phyloP scores from a whole-genome alignment of 2,113 vertebrate species.

The Ptilorrhoa leucosticta region DNA sequence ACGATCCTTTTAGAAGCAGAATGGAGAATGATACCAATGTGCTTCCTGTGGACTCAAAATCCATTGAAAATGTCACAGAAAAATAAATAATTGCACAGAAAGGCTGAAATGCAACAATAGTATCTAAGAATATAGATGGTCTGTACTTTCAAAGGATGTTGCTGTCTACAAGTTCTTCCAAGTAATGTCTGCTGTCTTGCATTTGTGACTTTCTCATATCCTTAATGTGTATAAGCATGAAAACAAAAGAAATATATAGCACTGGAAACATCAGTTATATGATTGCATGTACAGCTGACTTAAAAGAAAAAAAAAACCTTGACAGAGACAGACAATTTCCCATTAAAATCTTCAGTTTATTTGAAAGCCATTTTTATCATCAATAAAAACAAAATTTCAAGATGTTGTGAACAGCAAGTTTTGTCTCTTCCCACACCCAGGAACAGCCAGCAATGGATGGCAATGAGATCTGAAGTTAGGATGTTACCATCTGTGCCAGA shows the following conservation, averaged over 20 bases:
- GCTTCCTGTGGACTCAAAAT: neutral
- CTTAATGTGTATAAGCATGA: neutral
- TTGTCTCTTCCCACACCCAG: constrained; percentile 37
- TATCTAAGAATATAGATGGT: neutral
- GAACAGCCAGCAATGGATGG: constrained; percentile 25
- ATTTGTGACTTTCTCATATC: neutral
- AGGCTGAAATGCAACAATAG: neutral
- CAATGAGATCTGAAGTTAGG: constrained; percentile 2
- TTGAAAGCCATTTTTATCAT: neutral
- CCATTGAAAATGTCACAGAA: neutral
- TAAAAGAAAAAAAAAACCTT: neutral
- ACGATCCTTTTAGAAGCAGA: neutral
- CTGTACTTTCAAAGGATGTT: neutral
- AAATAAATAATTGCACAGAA: neutral
- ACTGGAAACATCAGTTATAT: neutral
- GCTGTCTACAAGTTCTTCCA: neutral
- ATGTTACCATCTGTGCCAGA: constrained; percentile 34
- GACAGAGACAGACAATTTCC: neutral
- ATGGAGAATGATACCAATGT: neutral
- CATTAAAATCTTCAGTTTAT: neutral
- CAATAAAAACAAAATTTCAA: constrained; percentile 17
- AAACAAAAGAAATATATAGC: neutral
- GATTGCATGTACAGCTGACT: neutral
- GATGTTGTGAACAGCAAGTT: constrained; percentile 22
- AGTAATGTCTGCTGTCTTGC: neutral